Evolutionary conservation across 1,140 invertebrate species (phyloP), one percentile per base, ranked within the genome.

Genomic region (Trichonephila clavipes): DNA sequence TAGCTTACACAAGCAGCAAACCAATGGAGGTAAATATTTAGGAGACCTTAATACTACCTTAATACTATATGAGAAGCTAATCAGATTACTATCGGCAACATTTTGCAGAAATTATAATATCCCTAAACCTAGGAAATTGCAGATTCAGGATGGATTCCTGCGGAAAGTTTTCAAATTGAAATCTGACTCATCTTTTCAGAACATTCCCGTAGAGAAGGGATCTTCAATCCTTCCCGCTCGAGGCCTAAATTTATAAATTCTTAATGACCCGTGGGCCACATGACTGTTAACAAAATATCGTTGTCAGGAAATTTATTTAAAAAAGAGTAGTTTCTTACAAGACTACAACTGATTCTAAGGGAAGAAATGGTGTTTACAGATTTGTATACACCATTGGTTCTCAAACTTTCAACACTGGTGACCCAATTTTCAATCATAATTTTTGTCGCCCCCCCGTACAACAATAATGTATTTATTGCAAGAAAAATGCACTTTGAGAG

Each of bases 141-240:
- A 72, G 69, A 72, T 12, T 72, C 69, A 72, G 21, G 69, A 24
- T 19, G 69, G 69, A 72, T n/a, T 72, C 24, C 24, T 83, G 44
- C 34, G 44, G 0, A 83, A 51, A 72, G 69, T 72, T 83, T 83
- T 44, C 16, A 83, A 44, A 83, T 83, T 83, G 81, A 51, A 51
- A 83, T 18, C 14, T 44, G 81, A 83, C 1, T 83, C 40, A 51
- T 83, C 81, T 18, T 3, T 83, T 83, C 81, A 2, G 34, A 83
- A 83, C 44, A 34, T 83, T 83, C 4, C 81, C 81, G 2, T 44
- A 18, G 34, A 44, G 44, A n/a, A 83, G 34, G 34, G 34, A 2
- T 34, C 34, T 34, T 34, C 34, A 34, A 34, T 1, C 34, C 34
- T 34, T 34, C 34, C 1, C 2, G 1, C 34, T 34, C 2, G 24